Conservation (phyloP, 2,888 invertebrate species). For the Salticus scenicus region DNA sequence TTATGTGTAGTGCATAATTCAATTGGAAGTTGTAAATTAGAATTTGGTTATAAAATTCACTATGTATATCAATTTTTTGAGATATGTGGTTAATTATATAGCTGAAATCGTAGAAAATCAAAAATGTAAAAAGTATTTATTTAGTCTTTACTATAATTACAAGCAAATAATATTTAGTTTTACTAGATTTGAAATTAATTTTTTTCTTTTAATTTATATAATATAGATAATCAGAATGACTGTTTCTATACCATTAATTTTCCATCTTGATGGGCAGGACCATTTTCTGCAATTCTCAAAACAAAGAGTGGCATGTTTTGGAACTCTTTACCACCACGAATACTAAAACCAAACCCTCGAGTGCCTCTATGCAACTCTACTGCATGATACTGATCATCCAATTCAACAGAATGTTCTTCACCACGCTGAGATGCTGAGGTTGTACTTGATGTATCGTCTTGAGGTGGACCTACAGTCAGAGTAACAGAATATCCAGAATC, state of each 20-base stretch:
- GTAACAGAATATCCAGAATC: constrained; percentile 94
- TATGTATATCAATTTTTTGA: too few relatives aligned
- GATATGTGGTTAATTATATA: too few relatives aligned
- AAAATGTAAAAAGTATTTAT: too few relatives aligned
- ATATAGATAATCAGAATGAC: too few relatives aligned
- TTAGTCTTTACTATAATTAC: too few relatives aligned
- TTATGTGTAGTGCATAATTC: too few relatives aligned
- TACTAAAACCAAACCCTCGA: constrained; percentile 85
- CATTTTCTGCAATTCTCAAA: constrained; percentile 82
- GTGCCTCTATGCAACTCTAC: constrained; percentile 80
- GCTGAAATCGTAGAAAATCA: too few relatives aligned
- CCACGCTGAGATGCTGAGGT: constrained; percentile 41
- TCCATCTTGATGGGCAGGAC: constrained; percentile 75
- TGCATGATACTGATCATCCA: constrained; percentile 72
- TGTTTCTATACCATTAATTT: constrained; percentile 65
- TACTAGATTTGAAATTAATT: too few relatives aligned
- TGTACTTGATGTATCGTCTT: constrained; percentile 44
- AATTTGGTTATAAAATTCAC: too few relatives aligned
- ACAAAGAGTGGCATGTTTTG: constrained; percentile 85
- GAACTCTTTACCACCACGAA: constrained; percentile 84
- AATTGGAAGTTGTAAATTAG: too few relatives aligned
- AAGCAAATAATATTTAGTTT: too few relatives aligned
- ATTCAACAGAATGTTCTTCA: constrained; percentile 28
- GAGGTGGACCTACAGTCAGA: constrained; percentile 78
- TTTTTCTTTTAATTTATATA: too few relatives aligned